A percentile compares a stretch with the other conserved stretches of the same genome.
Evolutionary conservation across 2,797 vertebrate species (phyloP).

Genomic region (Xiphorhynchus erythropygius): DNA sequence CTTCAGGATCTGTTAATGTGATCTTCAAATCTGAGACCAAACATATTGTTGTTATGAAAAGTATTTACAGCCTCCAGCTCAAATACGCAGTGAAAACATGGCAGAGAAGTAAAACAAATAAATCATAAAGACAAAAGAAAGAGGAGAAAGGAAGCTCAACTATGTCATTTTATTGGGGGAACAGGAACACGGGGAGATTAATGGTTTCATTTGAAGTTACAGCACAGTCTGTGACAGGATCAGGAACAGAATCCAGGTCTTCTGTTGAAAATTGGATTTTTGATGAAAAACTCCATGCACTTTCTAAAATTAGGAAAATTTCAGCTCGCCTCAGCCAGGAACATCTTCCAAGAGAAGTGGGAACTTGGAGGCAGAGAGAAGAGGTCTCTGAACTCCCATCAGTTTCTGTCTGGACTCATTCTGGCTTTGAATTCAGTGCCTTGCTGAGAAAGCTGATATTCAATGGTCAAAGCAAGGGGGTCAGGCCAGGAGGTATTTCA

Average conservation of each 20-base stretch:
- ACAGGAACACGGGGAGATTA: conserved; percentile 42
- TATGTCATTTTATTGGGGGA: conserved; percentile 45
- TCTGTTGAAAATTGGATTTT: conserved; percentile 45
- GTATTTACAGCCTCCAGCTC: conserved; percentile 47
- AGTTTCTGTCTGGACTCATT: not conserved
- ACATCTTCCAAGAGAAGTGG: not conserved
- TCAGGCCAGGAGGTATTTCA: not conserved
- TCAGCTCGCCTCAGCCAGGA: not conserved
- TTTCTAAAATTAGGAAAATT: conserved; percentile 42
- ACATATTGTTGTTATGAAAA: conserved; percentile 10
- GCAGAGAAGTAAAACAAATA: conserved; percentile 51
- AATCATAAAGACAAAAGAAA: conserved; percentile 66
- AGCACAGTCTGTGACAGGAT: conserved; percentile 29
- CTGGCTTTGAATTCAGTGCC: not conserved
- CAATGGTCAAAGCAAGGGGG: not conserved
- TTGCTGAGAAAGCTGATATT: not conserved
- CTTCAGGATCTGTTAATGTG: not conserved
- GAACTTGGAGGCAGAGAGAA: not conserved
- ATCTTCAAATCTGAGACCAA: conserved; percentile 8
- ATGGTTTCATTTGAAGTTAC: conserved; percentile 57
- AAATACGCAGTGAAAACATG: not conserved
- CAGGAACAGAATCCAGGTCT: conserved; percentile 44
- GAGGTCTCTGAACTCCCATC: not conserved
- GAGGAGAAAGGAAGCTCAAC: conserved; percentile 41
- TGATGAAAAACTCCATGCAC: conserved; percentile 40